These are phyloP conservation scores for Erethizon dorsatum DNA, from an alignment of 2,797 vertebrate genomes.

Conservation along the genomic window DNA sequence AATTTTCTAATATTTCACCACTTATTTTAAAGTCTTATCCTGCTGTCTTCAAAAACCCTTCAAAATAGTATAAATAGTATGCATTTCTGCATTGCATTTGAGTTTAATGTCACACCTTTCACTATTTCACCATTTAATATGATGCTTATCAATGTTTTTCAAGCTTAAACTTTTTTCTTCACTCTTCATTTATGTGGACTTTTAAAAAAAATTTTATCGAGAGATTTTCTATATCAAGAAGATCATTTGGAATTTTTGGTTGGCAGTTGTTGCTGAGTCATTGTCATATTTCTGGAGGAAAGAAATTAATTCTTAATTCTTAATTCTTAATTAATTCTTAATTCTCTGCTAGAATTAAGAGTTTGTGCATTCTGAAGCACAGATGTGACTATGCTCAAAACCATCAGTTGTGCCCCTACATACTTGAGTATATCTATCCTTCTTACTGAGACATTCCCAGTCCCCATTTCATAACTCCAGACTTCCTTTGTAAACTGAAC, in stretches of 20 bases:
- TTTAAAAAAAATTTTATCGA: constrained; percentile 29
- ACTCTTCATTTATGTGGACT: background rate
- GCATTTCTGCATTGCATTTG: background rate
- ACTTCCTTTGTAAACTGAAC: background rate
- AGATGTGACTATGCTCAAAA: background rate
- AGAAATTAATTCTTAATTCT: no score
- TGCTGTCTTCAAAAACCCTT: background rate
- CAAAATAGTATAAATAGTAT: background rate
- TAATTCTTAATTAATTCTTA: no score
- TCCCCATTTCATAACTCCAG: background rate
- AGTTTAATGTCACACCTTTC: constrained; percentile 13
- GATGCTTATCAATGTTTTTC: background rate
- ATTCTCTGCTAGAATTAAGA: background rate
- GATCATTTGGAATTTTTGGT: background rate
- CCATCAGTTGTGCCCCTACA: background rate
- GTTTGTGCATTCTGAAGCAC: background rate
- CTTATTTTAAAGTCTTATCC: background rate
- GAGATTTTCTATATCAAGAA: background rate
- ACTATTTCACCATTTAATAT: background rate
- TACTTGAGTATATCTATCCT: background rate
- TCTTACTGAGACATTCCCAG: background rate
- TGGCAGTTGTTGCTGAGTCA: background rate
- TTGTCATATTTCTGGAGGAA: background rate
- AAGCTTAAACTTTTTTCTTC: background rate
- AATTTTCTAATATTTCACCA: background rate